These are phyloP conservation scores for Scomber scombrus DNA, from an alignment of 2,113 vertebrate species.

Conservation along the genomic window DNA sequence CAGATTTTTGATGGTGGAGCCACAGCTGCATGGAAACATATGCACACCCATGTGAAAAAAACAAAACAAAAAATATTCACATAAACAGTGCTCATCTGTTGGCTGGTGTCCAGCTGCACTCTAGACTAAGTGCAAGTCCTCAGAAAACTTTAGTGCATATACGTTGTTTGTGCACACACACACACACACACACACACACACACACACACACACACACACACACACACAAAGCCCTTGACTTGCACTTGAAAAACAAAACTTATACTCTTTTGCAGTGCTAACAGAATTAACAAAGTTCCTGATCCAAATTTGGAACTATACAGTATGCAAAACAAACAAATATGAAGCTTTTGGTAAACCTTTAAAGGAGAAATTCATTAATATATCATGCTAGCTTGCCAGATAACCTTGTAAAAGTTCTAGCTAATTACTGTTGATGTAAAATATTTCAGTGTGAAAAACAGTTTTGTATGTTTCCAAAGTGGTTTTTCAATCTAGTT, in stretches of 20 bases:
- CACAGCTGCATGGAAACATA: conserved; percentile 57
- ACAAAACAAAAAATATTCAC: not conserved
- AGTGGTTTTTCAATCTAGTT: too few species aligned
- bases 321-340: too few species aligned
- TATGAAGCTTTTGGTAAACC: too few species aligned
- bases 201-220: not conserved
- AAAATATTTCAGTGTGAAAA: not conserved
- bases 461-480: too few species aligned
- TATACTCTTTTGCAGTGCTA: not conserved
- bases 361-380: too few species aligned
- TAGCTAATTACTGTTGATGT: not conserved
- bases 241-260: conserved; percentile 20
- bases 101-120: conserved; percentile 41
- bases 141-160: conserved; percentile 19
- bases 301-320: too few species aligned
- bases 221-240: not conserved
- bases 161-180: conserved; percentile 13
- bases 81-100: conserved; percentile 16
- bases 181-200: not conserved
- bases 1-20: conserved; percentile 54
- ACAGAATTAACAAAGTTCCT: too few species aligned
- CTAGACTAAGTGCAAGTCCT: conserved; percentile 10
- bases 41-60: conserved; percentile 30
- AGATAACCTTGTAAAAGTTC: conserved; percentile 16
- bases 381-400: too few species aligned